phyloP scores from a whole-genome alignment of 2,888 invertebrate genomes.

The Vesta saturnalis region DNA sequence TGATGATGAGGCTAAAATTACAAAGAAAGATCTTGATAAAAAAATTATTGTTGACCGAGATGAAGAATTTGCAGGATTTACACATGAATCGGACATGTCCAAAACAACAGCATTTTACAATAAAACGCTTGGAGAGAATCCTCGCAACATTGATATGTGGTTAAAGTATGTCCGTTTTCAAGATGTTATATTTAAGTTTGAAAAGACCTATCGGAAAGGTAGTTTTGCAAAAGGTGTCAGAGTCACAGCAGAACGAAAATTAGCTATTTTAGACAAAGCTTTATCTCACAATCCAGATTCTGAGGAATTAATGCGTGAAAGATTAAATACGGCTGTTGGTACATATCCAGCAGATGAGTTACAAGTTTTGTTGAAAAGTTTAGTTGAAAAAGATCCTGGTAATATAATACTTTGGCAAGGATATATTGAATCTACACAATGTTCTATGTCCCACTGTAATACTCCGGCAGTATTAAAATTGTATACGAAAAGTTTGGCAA shows the following conservation, averaged over 20 bases:
- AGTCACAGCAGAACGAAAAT: slow-evolving; percentile 66
- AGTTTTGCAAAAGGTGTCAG: slow-evolving; percentile 60
- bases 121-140: slow-evolving; percentile 63
- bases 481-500: slow-evolving; percentile 65
- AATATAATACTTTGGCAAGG: slow-evolving; percentile 65
- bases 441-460: slow-evolving; percentile 71
- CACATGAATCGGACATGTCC: slow-evolving; percentile 64
- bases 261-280: slow-evolving; percentile 71
- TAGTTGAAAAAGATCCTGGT: slow-evolving; percentile 64
- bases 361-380: slow-evolving; percentile 61
- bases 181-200: slow-evolving; percentile 62
- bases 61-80: slow-evolving; percentile 49
- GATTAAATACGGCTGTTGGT: slow-evolving; percentile 62
- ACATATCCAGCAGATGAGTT: slow-evolving; percentile 70
- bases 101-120: slow-evolving; percentile 66
- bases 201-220: slow-evolving; percentile 60
- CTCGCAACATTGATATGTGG: slow-evolving; percentile 68
- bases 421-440: slow-evolving; percentile 64
- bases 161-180: slow-evolving; percentile 70
- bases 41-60: slow-evolving; percentile 21
- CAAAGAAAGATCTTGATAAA: slow-evolving; percentile 38
- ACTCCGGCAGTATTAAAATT: slow-evolving; percentile 67
- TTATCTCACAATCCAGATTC: slow-evolving; percentile 67
- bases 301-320: slow-evolving; percentile 64
- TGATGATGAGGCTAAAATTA: slow-evolving; percentile 48